Percentiles rank a stretch among this genome's conserved stretches.
phyloP scores from a whole-genome alignment of 2,797 vertebrate genomes.

The Thamnophis elegans region DNA sequence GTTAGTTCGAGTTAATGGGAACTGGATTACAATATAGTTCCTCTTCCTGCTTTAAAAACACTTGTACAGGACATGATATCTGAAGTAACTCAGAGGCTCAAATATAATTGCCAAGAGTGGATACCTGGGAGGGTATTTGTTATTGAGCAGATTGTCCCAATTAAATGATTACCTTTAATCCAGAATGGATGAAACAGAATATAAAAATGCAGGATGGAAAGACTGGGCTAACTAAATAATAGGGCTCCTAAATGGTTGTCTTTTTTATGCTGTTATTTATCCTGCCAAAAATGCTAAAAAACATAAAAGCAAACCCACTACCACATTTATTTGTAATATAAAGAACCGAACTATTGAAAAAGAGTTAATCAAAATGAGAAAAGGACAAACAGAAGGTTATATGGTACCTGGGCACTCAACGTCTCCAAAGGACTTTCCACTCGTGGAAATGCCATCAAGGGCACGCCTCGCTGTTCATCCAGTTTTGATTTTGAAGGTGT shows the following conservation, averaged over 20 bases:
- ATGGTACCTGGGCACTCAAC: constrained; percentile 91
- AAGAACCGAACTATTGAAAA: background rate
- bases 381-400: constrained; percentile 11
- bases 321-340: background rate
- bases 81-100: background rate
- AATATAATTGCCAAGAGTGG: background rate
- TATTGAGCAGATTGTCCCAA: background rate
- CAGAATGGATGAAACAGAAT: background rate
- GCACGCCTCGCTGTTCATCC: constrained; percentile 89
- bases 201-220: background rate
- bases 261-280: background rate
- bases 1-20: background rate
- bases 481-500: constrained; percentile 85
- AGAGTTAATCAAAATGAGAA: background rate
- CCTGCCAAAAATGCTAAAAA: background rate
- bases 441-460: constrained; percentile 95
- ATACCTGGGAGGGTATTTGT: background rate
- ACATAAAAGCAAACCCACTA: background rate
- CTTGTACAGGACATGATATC: background rate
- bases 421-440: constrained; percentile 98
- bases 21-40: background rate
- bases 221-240: background rate
- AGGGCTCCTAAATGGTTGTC: background rate
- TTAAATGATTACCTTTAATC: background rate
- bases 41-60: background rate